These are phyloP conservation scores for Ceratina calcarata DNA, from an alignment of 1,140 invertebrate species.

Conservation along the genomic window DNA sequence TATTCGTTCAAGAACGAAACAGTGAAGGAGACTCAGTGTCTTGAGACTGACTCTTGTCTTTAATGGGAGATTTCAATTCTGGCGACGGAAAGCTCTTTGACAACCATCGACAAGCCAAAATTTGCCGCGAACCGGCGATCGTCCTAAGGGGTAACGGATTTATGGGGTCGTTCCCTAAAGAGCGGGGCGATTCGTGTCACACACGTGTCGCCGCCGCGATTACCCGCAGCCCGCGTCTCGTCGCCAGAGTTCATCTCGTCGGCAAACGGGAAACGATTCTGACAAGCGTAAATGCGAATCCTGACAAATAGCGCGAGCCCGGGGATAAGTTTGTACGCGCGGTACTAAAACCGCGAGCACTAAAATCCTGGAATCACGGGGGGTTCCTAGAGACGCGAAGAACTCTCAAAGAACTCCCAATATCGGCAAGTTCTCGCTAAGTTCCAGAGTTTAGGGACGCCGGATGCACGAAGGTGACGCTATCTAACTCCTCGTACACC, in stretches of 20 bases:
- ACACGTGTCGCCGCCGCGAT: conserved; percentile 5
- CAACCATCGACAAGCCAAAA: too few species aligned
- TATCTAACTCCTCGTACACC: conserved; percentile 35
- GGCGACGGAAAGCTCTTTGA: too few species aligned
- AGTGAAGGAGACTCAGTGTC: too few species aligned
- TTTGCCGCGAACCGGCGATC: too few species aligned
- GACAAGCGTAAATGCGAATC: not conserved
- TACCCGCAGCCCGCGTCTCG: not conserved
- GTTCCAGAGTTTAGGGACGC: not conserved
- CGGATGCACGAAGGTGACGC: conserved; percentile 32
- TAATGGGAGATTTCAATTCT: too few species aligned
- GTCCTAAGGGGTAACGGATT: not conserved
- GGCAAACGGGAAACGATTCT: not conserved
- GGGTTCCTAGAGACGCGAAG: not conserved
- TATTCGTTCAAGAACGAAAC: too few species aligned
- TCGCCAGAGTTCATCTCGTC: not conserved
- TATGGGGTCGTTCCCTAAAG: not conserved
- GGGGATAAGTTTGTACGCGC: not conserved
- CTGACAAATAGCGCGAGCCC: not conserved
- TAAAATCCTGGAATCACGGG: not conserved
- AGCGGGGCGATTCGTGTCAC: conserved; percentile 1
- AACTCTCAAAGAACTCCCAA: not conserved
- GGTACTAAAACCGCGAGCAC: not conserved
- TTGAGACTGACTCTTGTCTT: too few species aligned
- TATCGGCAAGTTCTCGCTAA: conserved; percentile 26